Evolutionary conservation across 35 echinoderm and acorn worm genomes (phyloP).

Genomic region (Lytechinus pictus): DNA sequence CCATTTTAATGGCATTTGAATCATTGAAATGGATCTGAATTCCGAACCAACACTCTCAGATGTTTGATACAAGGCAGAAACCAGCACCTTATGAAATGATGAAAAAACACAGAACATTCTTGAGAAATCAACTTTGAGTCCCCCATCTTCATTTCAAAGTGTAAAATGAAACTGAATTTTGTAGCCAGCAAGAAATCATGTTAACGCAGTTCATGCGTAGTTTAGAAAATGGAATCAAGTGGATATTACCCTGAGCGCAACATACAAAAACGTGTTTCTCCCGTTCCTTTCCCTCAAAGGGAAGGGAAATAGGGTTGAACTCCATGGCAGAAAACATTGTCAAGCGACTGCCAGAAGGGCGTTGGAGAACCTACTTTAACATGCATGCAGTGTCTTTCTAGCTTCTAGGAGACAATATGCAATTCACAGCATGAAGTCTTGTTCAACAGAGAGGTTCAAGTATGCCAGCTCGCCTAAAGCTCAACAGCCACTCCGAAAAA

Average conservation of each 20-base stretch:
- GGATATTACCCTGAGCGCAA: not conserved
- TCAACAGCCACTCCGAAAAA: not conserved
- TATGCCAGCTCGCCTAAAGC: not conserved
- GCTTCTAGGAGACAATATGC: not conserved
- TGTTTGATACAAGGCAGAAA: too few species aligned
- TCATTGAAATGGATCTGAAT: too few species aligned
- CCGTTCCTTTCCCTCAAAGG: not conserved
- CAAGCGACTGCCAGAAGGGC: not conserved
- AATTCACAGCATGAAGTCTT: not conserved
- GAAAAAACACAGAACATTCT: not conserved
- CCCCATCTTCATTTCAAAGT: not conserved
- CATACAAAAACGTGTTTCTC: not conserved
- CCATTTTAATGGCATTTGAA: too few species aligned
- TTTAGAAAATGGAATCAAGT: not conserved
- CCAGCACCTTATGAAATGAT: too few species aligned
- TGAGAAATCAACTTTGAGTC: not conserved
- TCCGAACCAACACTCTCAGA: too few species aligned
- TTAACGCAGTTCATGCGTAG: not conserved
- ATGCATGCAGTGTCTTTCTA: not conserved
- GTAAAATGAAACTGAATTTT: constrained; percentile 20
- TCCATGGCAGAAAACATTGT: not conserved
- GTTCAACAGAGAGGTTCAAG: not conserved
- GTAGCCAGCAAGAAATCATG: not conserved
- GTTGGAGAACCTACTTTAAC: not conserved
- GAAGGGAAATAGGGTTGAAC: not conserved